Percentiles rank a stretch among this genome's conserved stretches.
These are phyloP conservation scores for Labroides dimidiatus DNA, from an alignment of 2,797 vertebrate genomes.

Conservation along the genomic window DNA sequence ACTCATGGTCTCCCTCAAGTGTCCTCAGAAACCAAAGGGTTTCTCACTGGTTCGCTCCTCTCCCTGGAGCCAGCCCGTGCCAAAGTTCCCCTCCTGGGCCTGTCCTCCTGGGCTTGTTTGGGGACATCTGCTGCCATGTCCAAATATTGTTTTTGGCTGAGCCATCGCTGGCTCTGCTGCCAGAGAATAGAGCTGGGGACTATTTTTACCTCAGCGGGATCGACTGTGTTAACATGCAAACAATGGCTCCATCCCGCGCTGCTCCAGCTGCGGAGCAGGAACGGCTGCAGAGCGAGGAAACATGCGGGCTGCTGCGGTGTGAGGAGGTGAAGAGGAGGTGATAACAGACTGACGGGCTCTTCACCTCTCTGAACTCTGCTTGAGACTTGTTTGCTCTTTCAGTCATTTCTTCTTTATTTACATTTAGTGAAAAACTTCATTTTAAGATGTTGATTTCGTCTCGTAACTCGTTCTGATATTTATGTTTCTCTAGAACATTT, in stretches of 20 bases:
- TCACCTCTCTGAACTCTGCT: conserved; percentile 30
- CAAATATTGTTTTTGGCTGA: conserved; percentile 84
- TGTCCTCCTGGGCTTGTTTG: conserved; percentile 73
- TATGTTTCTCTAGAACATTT: not conserved
- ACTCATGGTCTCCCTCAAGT: conserved; percentile 56
- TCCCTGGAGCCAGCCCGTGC: conserved; percentile 41
- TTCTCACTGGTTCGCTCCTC: conserved; percentile 53
- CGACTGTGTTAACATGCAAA: conserved; percentile 77
- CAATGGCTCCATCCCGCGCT: conserved; percentile 70
- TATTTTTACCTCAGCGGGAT: conserved; percentile 80
- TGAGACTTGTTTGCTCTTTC: not conserved
- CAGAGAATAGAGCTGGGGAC: conserved; percentile 73
- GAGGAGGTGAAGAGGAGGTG: conserved; percentile 11
- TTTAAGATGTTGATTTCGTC: too few relatives aligned
- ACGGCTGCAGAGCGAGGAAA: conserved; percentile 33
- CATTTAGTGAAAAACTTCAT: too few relatives aligned
- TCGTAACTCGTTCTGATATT: not conserved
- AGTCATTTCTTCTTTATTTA: not conserved
- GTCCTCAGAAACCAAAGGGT: conserved; percentile 67
- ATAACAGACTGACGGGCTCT: conserved; percentile 37
- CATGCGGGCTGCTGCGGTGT: conserved; percentile 10
- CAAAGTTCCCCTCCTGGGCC: conserved; percentile 66
- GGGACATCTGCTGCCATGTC: conserved; percentile 82
- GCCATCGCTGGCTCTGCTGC: conserved; percentile 58
- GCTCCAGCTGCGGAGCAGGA: conserved; percentile 68